phyloP scores from a whole-genome alignment of 37 sponge, comb jelly and placozoan genomes.

The Bolinopsis microptera region DNA sequence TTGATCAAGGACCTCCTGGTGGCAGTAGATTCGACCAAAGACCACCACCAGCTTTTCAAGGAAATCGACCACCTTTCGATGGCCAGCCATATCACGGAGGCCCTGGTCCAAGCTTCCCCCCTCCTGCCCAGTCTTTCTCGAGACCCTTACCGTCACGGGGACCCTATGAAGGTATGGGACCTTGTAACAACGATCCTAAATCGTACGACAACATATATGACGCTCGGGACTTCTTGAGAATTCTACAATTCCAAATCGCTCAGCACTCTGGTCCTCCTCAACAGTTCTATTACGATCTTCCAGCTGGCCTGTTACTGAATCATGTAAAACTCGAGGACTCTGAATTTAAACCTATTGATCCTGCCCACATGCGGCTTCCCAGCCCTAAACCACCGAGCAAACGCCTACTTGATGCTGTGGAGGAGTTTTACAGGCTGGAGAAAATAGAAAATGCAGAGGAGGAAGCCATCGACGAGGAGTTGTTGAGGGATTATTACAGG shows the following conservation, averaged over 20 bases:
- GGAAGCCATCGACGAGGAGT: background rate
- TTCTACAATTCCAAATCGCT: slow-evolving; percentile 35
- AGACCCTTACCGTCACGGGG: slow-evolving; percentile 5
- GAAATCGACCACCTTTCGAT: background rate
- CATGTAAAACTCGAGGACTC: slow-evolving; percentile 78
- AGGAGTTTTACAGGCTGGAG: slow-evolving; percentile 82
- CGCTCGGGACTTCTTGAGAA: slow-evolving; percentile 37
- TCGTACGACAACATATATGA: slow-evolving; percentile 25
- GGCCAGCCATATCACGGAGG: background rate
- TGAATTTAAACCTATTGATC: slow-evolving; percentile 76
- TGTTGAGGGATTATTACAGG: slow-evolving; percentile 30
- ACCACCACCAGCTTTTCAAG: slow-evolving; percentile 26
- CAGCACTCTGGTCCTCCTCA: slow-evolving; percentile 25
- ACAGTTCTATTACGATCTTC: slow-evolving; percentile 86
- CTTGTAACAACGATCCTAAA: background rate
- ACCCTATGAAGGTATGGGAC: slow-evolving; percentile 42
- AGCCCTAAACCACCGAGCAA: slow-evolving; percentile 88
- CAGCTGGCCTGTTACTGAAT: slow-evolving; percentile 93
- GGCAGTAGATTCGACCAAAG: slow-evolving; percentile 27
- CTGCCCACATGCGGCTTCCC: slow-evolving; percentile 76
- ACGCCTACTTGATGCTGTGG: slow-evolving; percentile 85
- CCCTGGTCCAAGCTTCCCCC: background rate
- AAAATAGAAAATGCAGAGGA: background rate
- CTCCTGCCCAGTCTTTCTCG: background rate
- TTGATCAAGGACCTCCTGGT: slow-evolving; percentile 51